Evolutionary conservation across 1,140 invertebrate species (phyloP).

Genomic region (Drosophila mauritiana): DNA sequence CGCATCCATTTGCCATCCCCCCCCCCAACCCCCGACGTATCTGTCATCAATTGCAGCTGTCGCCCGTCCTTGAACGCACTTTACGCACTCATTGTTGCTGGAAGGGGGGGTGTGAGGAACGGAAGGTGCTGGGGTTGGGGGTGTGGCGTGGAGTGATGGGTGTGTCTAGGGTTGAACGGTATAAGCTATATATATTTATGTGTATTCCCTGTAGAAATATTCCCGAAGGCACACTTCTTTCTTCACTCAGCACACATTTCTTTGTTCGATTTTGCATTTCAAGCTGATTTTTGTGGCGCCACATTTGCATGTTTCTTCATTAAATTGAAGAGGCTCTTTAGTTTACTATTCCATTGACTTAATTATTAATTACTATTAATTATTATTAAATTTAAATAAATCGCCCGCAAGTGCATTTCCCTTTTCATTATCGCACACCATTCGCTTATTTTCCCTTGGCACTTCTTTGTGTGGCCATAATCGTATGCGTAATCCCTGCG

Average conservation of each 20-base stretch:
- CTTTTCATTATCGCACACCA: constrained; percentile 2
- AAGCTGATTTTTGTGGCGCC: not conserved
- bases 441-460: constrained; percentile 1
- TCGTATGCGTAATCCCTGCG: constrained; percentile 12
- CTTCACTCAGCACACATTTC: constrained; percentile 3
- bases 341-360: no score
- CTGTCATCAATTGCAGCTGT: constrained; percentile 56
- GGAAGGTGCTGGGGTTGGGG: not conserved
- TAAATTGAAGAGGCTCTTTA: no score
- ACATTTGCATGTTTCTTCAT: not conserved
- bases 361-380: no score
- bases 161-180: constrained; percentile 31
- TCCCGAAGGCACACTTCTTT: constrained; percentile 8
- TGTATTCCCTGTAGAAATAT: constrained; percentile 15
- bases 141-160: not conserved
- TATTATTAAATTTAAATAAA: not conserved
- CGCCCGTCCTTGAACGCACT: constrained; percentile 76
- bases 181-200: constrained; percentile 45
- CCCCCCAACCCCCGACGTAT: constrained; percentile 19
- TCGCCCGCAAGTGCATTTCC: constrained; percentile 6
- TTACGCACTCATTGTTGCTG: constrained; percentile 49
- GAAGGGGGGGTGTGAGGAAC: not conserved
- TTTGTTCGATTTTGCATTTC: constrained; percentile 15
- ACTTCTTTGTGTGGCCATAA: constrained; percentile 21
- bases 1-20: not conserved